phyloP scores from a whole-genome alignment of 2,888 invertebrate genomes.

The Andrena trimmerana region DNA sequence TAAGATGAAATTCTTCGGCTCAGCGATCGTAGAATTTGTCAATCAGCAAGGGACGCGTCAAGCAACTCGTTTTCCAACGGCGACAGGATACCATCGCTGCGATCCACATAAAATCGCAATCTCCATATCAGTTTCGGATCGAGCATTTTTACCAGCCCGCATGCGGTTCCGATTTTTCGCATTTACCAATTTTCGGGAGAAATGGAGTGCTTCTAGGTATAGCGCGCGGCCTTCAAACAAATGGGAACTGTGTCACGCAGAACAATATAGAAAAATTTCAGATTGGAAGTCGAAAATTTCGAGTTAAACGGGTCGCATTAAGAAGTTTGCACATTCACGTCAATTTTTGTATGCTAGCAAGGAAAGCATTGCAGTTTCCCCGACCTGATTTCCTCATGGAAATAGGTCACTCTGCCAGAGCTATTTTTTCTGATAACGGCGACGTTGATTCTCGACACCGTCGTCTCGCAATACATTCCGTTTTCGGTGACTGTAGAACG shows the following conservation, averaged over 20 bases:
- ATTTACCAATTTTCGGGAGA: background rate
- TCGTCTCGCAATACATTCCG: background rate
- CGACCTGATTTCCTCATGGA: background rate
- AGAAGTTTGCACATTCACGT: no score
- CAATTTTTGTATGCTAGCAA: background rate
- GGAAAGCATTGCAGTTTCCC: background rate
- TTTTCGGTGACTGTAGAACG: background rate
- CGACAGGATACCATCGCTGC: slow-evolving; percentile 9
- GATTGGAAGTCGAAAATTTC: background rate
- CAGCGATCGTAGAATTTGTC: slow-evolving; percentile 32
- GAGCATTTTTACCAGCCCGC: slow-evolving; percentile 14
- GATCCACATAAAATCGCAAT: slow-evolving; percentile 31
- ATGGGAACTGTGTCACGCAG: background rate
- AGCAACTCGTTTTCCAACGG: slow-evolving; percentile 31
- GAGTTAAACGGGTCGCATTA: background rate
- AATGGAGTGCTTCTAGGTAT: background rate
- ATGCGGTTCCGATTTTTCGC: background rate
- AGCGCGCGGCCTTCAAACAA: no score
- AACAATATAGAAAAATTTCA: background rate
- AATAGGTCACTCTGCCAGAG: background rate
- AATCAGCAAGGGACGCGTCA: slow-evolving; percentile 17
- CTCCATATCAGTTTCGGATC: slow-evolving; percentile 44
- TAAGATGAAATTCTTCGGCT: slow-evolving; percentile 10
- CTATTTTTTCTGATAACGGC: background rate
- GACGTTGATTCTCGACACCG: background rate